Evolutionary conservation across 2,113 vertebrate species (phyloP), one percentile per base, ranked within the genome.

Genomic region (Cyrtonyx montezumae): DNA sequence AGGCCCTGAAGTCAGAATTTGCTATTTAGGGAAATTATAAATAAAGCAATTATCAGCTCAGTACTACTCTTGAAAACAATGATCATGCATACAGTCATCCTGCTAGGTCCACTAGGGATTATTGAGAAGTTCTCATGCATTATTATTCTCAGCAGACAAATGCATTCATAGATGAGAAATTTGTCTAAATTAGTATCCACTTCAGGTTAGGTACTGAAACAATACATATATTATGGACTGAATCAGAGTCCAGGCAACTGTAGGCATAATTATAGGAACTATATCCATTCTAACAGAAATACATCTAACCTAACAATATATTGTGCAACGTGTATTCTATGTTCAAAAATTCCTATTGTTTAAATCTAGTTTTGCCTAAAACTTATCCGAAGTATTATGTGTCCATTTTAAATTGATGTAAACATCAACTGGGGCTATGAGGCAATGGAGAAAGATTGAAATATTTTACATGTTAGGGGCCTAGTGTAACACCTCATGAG

Each of bases 21-120:
- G 13, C 62, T 88, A 76, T 94, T 89, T 91, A 92, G 56, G 86
- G 61, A 95, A 96, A 89, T 88, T 92, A 93, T 85, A 97, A 96
- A 95, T 90, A 94, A 77, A 82, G 77, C 84, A 78, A 71, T 63
- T 91, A 87, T 37, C 40, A 67, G 34, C 40, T 85, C 58, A 61
- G 22, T 89, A 22, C 67, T 90, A 91, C 67, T 56, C 40, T 82
- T 4, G 0, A 66, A 86, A 80, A 53, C 78, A 93, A 63, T 93
- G n/a, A 92, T 45, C 42, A 59, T 59, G 36, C 40, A 71, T 30
- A 53, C 9, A 81, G 45, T 66, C 75, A 58, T 79, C 70, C 66
- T 88, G 34, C 37, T 88, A 45, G 4, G 40, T 42, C 82, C 6
- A 3, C 32, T 45, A 82, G 40, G 58, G 79, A 66, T 28, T 30